Percentiles rank a stretch among this genome's conserved stretches.
phyloP scores from a whole-genome alignment of 2,888 invertebrate genomes.

The Lucinisca nassula region DNA sequence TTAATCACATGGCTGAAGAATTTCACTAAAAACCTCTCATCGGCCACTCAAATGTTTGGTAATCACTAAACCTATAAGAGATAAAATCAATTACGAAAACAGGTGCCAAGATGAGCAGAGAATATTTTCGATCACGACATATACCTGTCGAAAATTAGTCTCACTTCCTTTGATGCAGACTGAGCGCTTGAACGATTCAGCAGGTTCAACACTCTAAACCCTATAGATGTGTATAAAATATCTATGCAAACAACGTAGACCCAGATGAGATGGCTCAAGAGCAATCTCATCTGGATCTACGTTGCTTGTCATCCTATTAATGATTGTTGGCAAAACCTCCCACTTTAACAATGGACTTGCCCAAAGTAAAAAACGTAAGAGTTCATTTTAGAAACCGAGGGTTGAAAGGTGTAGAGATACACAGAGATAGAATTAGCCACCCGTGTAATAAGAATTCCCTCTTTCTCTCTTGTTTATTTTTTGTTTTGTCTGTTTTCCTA shows the following conservation, averaged over 20 bases:
- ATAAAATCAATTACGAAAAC: constrained; percentile 10
- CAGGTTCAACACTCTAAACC: no score
- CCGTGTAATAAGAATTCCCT: neutral
- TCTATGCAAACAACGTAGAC: no score
- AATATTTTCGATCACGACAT: neutral
- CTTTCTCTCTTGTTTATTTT: neutral
- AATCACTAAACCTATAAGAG: neutral
- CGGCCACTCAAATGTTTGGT: constrained; percentile 2
- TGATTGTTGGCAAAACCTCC: no score
- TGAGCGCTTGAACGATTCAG: constrained; percentile 2
- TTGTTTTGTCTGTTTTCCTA: neutral
- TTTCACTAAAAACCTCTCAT: neutral
- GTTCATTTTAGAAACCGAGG: no score
- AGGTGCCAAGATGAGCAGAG: neutral
- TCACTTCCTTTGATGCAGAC: constrained; percentile 1
- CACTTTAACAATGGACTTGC: no score
- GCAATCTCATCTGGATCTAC: no score
- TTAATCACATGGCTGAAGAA: neutral
- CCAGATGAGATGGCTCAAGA: no score
- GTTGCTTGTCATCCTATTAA: no score
- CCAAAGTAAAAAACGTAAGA: no score
- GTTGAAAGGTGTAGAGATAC: neutral
- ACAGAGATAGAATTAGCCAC: neutral
- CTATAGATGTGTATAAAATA: no score
- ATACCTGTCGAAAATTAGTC: neutral